These are phyloP conservation scores for Drosophila trapezifrons DNA, from an alignment of 1,140 invertebrate genomes.

Conservation along the genomic window DNA sequence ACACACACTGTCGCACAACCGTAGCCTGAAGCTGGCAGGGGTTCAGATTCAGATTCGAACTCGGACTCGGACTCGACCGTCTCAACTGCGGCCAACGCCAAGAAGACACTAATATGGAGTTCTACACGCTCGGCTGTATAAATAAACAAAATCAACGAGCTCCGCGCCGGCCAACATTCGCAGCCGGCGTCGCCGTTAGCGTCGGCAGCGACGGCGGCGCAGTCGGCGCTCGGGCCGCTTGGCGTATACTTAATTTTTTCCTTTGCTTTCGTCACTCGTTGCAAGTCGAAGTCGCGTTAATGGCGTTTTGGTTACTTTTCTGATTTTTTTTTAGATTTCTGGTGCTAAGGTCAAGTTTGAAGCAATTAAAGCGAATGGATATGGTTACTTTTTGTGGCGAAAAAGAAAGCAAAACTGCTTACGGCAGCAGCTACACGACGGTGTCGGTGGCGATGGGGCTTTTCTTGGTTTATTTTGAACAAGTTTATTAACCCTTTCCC, in stretches of 20 bases:
- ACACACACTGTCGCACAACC: constrained; percentile 47
- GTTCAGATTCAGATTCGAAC: constrained; percentile 14
- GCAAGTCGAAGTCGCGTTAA: constrained; percentile 69
- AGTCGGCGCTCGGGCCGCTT: constrained; percentile 28
- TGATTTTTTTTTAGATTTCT: constrained; percentile 47
- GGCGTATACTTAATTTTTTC: constrained; percentile 31
- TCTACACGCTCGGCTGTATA: constrained; percentile 79
- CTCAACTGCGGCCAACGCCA: constrained; percentile 78
- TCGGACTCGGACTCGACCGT: constrained; percentile 56
- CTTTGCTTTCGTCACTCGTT: constrained; percentile 44
- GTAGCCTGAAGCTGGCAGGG: constrained; percentile 21
- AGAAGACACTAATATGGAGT: constrained; percentile 83
- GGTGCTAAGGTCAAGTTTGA: constrained; percentile 79
- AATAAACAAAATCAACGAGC: constrained; percentile 79
- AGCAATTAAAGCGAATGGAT: constrained; percentile 61
- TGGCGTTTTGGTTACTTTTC: constrained; percentile 43
- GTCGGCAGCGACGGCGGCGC: constrained; percentile 21
- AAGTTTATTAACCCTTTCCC: constrained; percentile 76
- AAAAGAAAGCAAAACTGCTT: constrained; percentile 76
- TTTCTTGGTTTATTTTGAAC: constrained; percentile 58
- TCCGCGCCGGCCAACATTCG: constrained; percentile 44
- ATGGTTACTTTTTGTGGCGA: constrained; percentile 28
- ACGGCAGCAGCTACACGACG: constrained; percentile 17
- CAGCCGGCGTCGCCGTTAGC: constrained; percentile 36
- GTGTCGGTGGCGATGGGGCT: constrained; percentile 8